Base-by-base conservation (phyloP, 2,797 vertebrate genomes). In the Acanthornis magna region DNA sequence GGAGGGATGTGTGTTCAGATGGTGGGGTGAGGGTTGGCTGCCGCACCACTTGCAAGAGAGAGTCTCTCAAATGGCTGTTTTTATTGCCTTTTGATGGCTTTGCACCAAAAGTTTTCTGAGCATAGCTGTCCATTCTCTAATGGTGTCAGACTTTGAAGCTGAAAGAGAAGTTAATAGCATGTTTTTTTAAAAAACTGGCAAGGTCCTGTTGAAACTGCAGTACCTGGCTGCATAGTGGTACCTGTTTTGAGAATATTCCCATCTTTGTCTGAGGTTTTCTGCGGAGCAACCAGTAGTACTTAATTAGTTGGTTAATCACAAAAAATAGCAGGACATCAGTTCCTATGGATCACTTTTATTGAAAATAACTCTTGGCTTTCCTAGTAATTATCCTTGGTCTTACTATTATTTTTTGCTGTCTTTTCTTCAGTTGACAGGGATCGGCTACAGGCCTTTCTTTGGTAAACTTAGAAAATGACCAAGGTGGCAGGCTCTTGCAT, bases 11-110 rank as follows among this genome's bases (percentile, higher is more conserved):
- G 9, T 77, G 79, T 68, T 75, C 68, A 65, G 38, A n/a, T 74
- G 29, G 36, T 42, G n/a, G 6, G 10, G 9, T 14, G 11, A 50
- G 13, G 8, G 21, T 54, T 90, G 70, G 29, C 48, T 84, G 58
- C 51, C 38, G 1, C 16, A 57, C n/a, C 12, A 7, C 25, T 25
- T 51, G 11, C 0, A 0, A 34, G 18, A 55, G 20, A 34, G 27
- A 36, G 18, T 42, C 55, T 63, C 76, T 76, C 42, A 45, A 82
- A 42, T 71, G 9, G 27, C 38, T 79, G 38, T 30, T 89, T 77
- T 77, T 58, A 20, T 72, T 91, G 54, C 20, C 21, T 81, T 54
- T 42, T 4, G 2, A 18, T 63, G 32, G 7, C 13, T 89, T 81
- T 60, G 73, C 25, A 53, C 27, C 7, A 5, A 5, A 83, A 43